Base-by-base conservation (phyloP, 2,113 vertebrate species). In the Podocnemis expansa region DNA sequence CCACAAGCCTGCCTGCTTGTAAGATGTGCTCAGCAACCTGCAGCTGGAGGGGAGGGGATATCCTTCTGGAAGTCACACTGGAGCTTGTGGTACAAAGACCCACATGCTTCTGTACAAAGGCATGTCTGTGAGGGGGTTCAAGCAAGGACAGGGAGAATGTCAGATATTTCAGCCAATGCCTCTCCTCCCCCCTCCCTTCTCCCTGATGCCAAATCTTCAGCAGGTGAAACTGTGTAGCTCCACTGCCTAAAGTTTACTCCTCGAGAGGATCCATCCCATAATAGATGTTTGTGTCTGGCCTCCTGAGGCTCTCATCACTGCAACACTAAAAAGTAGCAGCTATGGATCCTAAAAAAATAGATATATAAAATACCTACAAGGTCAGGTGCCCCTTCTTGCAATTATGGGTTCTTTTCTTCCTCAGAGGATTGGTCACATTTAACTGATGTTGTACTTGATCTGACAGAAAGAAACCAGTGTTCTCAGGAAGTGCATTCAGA, bases 1-100 rank as follows among this genome's bases (percentile, higher is more conserved):
- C 12, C 75, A 81, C 2, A 0, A 27, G 84, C 47, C 73, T 84
- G 11, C 24, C 78, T 85, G 70, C 29, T 91, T 16, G 17, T 21
- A 58, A 25, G 47, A 17, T 0, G 0, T 5, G 29, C 14, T 31
- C 6, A 90, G 27, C 67, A 60, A 41, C 73, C 41, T 60, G 38
- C 2, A 75, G 73, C 90, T 87, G 85, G 81, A 75, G 80, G n/a
- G 9, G 63, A 80, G 85, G 27, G 4, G 22, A 79, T 34, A 29
- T 14, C 49, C 94, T 76, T 31, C 38, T 60, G 90, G 38, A 10
- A 56, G 78, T 82, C 88, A 82, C 5, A 56, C 83, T 93, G 85
- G 49, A 78, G 31, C 24, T 9, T 21, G 8, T 82, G 58, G n/a
- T 78, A 41, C n/a, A 5, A 54, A 82, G 87, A 34, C 70, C 84